Base-by-base conservation (phyloP, 2,888 invertebrate genomes). In the Erebia ligea region DNA sequence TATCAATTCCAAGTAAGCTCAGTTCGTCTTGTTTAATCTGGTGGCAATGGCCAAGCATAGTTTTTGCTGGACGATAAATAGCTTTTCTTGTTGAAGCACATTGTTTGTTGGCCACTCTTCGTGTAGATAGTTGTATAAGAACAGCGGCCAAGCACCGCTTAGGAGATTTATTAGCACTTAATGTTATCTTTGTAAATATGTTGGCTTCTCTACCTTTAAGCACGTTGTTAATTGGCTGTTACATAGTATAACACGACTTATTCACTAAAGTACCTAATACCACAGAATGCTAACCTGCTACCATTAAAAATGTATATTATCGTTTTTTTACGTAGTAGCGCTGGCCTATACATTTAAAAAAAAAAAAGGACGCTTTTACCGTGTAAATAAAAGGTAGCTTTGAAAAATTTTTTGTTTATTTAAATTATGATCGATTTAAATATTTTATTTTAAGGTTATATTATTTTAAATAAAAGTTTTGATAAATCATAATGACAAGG, bases 21-120 rank as follows among this genome's bases (percentile, higher is more conserved):
- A 3, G 45, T 17, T 61, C n/a, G n/a, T n/a, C 61, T 61, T 45
- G 45, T 61, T 61, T 19, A 19, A 19, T 19, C 45, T 19, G 8
- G 61, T 45, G 13, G 61, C 19, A 13, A 56, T 19, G 56, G 17
- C 6, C 1, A 6, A 3, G 10, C 66, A 56, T 66, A 66, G 80
- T 89, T 89, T 89, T 89, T 88, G 87, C 78, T 64, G 67, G 73
- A 86, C 84, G 81, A 89, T 84, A 85, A 86, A 89, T 87, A 84
- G 83, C 79, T 81, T 85, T 82, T 56, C 86, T 84, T 83, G 83
- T 83, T 64, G 61, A 84, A 80, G 80, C 81, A 84, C 83, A 82
- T 86, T 87, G 86, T 87, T 84, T 84, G 83, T 80, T 86, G 87
- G 84, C 88, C 86, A 81, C 79, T 76, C 80, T 69, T 79, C 82